Base-by-base conservation (phyloP, 1,140 invertebrate genomes). In the Bombus haemorrhoidalis region DNA sequence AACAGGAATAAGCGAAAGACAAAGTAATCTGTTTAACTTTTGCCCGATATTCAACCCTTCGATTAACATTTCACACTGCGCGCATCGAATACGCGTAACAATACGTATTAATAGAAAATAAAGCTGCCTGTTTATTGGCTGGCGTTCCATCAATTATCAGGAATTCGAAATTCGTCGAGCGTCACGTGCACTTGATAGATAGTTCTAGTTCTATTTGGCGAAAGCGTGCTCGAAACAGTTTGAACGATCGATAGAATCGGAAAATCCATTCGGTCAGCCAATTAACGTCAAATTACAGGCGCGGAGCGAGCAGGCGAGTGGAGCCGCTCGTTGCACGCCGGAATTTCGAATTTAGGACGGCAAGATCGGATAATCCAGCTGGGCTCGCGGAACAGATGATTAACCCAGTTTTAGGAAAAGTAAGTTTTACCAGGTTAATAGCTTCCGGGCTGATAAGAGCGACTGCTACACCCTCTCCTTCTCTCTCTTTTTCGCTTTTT, bases 351-450 rank as follows among this genome's bases (percentile, higher is more conserved):
- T 85, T 85, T 74, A 62, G 84, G 71, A 57, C 84, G 15, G 25
- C 32, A 41, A 28, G 47, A 43, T 66, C 57, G 78, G 37, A 57
- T 43, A 66, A 81, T 85, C 75, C 69, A 25, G 57, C 69, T 12
- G 5, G 68, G 57, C 59, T 37, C 57, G 71, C 69, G 78, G 71
- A 81, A 41, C 34, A 13, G 78, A 85, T 81, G 84, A 85, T 85
- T 85, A 85, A 85, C 84, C 84, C 79, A 85, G 78, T 85, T 85
- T 66, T 74, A 57, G 59, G 79, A 75, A 74, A 85, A 81, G 69
- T 68, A 75, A 85, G 78, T 85, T 85, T 85, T 80, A 81, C 78
- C 71, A n/a, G 84, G 84, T 85, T 85, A 81, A 85, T 85, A 81
- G 84, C 84, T 85, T 75, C 84, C 78, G 59, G 84, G 69, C 84